A percentile compares a stretch with the other conserved stretches of the same genome.
Conservation (phyloP, 2,797 vertebrate species). For the Artibeus lituratus region DNA sequence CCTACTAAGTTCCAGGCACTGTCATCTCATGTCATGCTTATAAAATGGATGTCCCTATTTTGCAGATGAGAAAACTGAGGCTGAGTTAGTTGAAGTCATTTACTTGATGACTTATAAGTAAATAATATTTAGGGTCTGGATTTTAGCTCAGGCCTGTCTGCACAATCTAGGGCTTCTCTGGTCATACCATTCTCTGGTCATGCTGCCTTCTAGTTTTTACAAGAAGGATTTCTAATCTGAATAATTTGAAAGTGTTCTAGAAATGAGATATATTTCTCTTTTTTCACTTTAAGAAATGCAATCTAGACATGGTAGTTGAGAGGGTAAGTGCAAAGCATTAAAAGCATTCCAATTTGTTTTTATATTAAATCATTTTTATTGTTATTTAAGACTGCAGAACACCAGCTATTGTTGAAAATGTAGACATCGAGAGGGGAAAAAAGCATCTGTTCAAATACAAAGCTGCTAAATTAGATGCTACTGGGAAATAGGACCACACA, state of each 20-base stretch:
- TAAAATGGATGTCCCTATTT: background rate
- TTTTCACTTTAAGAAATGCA: background rate
- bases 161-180: background rate
- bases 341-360: background rate
- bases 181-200: too few relatives aligned
- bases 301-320: background rate
- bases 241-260: background rate
- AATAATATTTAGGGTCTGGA: background rate
- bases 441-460: background rate
- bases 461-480: background rate
- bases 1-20: background rate
- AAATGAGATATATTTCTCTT: background rate
- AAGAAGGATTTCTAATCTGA: background rate
- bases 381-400: background rate
- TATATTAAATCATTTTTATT: too few relatives aligned
- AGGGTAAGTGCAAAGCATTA: background rate
- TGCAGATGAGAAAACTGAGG: background rate
- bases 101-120: background rate
- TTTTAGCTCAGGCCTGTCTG: background rate
- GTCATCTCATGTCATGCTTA: fast-evolving
- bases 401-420: background rate
- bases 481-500: background rate
- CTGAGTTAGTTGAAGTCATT: background rate
- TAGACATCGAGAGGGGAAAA: background rate
- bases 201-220: background rate